Conservation (phyloP, 2,113 vertebrate species). For the Ovibos moschatus region DNA sequence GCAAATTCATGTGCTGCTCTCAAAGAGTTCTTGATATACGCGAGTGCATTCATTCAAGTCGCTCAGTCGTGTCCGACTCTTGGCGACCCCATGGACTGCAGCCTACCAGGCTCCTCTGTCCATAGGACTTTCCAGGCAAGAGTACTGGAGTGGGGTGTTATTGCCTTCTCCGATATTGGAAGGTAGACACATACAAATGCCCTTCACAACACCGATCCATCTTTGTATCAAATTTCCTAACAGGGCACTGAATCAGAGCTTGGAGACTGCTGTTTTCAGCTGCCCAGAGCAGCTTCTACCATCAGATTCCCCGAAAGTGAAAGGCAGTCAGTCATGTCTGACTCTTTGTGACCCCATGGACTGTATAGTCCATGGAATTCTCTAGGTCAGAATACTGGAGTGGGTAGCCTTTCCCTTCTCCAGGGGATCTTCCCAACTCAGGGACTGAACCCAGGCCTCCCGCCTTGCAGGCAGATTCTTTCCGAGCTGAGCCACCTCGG, state of each 20-base stretch:
- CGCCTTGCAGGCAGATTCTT: neutral
- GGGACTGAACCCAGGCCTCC: neutral
- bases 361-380: neutral
- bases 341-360: neutral
- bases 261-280: neutral
- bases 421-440: neutral
- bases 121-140: too few relatives aligned
- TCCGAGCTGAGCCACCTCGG: fast-evolving
- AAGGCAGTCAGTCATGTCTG: fast-evolving
- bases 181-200: neutral
- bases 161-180: neutral
- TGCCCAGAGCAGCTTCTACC: neutral
- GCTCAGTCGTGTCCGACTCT: too few relatives aligned
- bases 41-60: too few relatives aligned
- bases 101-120: too few relatives aligned
- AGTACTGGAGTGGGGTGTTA: too few relatives aligned
- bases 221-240: neutral
- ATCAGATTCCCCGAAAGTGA: neutral
- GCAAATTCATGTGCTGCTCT: neutral
- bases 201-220: neutral
- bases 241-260: neutral
- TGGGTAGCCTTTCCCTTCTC: neutral
- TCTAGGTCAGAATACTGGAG: neutral
- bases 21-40: neutral
- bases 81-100: too few relatives aligned